Base-by-base conservation (phyloP, 2,888 invertebrate species). In the Microplitis manilae region DNA sequence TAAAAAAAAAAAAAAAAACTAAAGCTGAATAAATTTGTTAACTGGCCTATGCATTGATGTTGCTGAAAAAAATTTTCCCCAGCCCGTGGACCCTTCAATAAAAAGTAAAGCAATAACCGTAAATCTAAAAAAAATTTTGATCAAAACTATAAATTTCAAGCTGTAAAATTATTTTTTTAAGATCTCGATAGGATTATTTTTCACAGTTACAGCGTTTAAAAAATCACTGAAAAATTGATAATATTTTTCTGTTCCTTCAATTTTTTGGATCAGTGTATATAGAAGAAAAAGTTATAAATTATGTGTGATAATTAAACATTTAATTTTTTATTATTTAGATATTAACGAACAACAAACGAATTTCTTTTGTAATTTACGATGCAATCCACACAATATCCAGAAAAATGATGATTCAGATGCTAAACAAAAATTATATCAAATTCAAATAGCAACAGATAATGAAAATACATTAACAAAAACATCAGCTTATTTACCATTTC, bases 401-500 rank as follows among this genome's bases (percentile, higher is more conserved):
- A 77, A 61, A 0, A 68, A 41, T 2, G 70, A 74, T 4, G 83
- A 81, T 17, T 79, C 77, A 41, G 68, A 74, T 72, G 59, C 70
- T 73, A 91, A 94, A 0, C 92, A 92, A 20, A 93, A 93, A 0
- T 30, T 30, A 8, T 6, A 40, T 15, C n/a, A 60, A 13, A 68
- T 15, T 13, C n/a, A n/a, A 59, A 50, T n/a, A 9, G 6, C 59
- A 13, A 59, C 13, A 38, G 8, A 15, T 9, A 13, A n/a, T 40
- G 59, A 59, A 9, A 17, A 39, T 7, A 65, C 64, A 13, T 6
- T 2, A 13, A 9, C 6, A 15, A 92, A 92, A 73, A 85, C 91
- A 0, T 91, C 94, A 0, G 88, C 90, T 0, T 96, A 94, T 86
- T 92, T 93, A 87, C 95, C 96, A 0, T 96, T 95, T 86, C 92